Evolutionary conservation across 2,888 invertebrate genomes (phyloP).

Genomic region (Miltochrista miniata): DNA sequence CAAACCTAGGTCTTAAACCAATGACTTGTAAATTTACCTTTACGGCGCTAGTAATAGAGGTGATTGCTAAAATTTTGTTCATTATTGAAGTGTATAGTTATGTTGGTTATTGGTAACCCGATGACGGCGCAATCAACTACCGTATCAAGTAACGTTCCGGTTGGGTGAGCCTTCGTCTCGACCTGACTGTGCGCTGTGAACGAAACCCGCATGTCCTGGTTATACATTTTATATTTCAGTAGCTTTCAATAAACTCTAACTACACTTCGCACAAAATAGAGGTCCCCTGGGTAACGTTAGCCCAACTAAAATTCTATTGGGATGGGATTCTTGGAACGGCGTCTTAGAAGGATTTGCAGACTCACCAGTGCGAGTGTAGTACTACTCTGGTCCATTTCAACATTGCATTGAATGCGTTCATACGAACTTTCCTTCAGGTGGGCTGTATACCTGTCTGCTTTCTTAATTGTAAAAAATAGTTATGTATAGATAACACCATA

Average conservation of each 20-base stretch:
- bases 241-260: not conserved
- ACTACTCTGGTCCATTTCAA: too few relatives aligned
- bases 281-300: too few relatives aligned
- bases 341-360: too few relatives aligned
- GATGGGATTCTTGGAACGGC: too few relatives aligned
- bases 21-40: slow-evolving; percentile 5
- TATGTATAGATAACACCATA: too few relatives aligned
- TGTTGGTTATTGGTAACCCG: slow-evolving; percentile 53
- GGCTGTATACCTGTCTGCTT: too few relatives aligned
- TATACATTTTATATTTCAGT: slow-evolving; percentile 31
- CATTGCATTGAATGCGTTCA: too few relatives aligned
- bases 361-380: too few relatives aligned
- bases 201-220: slow-evolving; percentile 58
- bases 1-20: slow-evolving; percentile 17
- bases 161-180: slow-evolving; percentile 52
- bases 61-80: slow-evolving; percentile 19
- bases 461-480: too few relatives aligned
- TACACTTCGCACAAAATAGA: too few relatives aligned
- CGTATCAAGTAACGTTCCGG: slow-evolving; percentile 72
- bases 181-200: slow-evolving; percentile 54
- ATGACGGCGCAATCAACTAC: slow-evolving; percentile 59
- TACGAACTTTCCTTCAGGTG: too few relatives aligned
- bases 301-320: too few relatives aligned
- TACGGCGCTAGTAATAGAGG: slow-evolving; percentile 23
- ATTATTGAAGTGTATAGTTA: slow-evolving; percentile 16